Base-by-base conservation (phyloP, 92 coral and sea anemone species). In the Siderastrea radians region DNA sequence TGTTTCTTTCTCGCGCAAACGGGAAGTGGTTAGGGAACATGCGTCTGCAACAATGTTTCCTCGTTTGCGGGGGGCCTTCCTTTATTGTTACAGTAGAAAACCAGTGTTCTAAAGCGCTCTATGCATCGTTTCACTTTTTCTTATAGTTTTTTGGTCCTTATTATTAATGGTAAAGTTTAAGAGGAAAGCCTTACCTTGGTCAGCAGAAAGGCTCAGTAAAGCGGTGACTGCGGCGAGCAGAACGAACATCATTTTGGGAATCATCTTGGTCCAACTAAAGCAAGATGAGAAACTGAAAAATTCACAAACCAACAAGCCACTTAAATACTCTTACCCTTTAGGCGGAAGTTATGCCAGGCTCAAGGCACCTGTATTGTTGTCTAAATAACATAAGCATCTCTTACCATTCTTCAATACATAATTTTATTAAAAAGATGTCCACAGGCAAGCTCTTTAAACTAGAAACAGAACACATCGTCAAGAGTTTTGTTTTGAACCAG, bases 191-290 rank as follows among this genome's bases (percentile, higher is more conserved):
- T 61, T 61, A 61, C 66, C 66, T 0, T 61, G 66, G 66, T 61
- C 66, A 61, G 16, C 66, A 61, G 14, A 61, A 61, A n/a, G 16
- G 10, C 66, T 61, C 66, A 61, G 66, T 9, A 61, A n/a, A 61
- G 19, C 43, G 66, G 66, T n/a, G 16, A 61, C 14, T 61, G 66
- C 10, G 0, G 66, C 66, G 14, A 61, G 66, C 43, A 61, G 66
- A 61, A 61, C 66, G 66, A 61, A 61, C 66, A 61, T 61, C 66
- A 61, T 61, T 61, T 61, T 61, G 66, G 66, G 5, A 61, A 61
- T 61, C 66, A 61, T 61, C 66, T 61, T n/a, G 6, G 0, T 8
- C 1, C 13, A 61, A 61, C 66, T 61, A 61, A 61, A 0, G 6
- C 16, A 26, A 26, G 8, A 61, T 61, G 13, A 61, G 13, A 60